Percentiles rank a stretch among this genome's conserved stretches.
Evolutionary conservation across 2,797 vertebrate genomes (phyloP).

Genomic region (Sebastes minor): DNA sequence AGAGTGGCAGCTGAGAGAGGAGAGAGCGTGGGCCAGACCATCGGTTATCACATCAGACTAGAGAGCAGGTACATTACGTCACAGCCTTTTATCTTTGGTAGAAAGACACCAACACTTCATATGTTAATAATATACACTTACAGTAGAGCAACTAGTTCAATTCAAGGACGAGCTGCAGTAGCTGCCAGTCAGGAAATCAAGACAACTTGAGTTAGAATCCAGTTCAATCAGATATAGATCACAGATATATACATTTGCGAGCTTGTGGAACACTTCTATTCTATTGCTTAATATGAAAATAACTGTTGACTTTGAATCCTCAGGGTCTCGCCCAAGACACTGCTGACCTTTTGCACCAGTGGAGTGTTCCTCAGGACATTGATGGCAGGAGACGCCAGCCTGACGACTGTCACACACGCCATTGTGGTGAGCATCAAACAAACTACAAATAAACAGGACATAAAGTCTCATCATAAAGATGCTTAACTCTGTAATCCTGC

Average conservation of each 20-base stretch:
- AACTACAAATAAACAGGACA: not conserved
- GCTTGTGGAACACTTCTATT: not conserved
- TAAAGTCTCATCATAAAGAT: not conserved
- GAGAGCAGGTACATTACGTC: constrained; percentile 89
- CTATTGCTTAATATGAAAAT: not conserved
- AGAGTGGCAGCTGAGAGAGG: constrained; percentile 94
- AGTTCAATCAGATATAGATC: not conserved
- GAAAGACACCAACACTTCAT: not conserved
- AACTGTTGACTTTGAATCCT: constrained; percentile 16
- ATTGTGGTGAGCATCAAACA: constrained; percentile 87
- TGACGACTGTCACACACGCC: constrained; percentile 91
- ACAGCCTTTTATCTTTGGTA: not conserved
- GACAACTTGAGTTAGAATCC: not conserved
- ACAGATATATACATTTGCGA: not conserved
- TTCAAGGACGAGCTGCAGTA: not conserved
- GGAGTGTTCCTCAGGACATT: constrained; percentile 92
- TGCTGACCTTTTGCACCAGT: constrained; percentile 95
- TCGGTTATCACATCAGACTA: constrained; percentile 95
- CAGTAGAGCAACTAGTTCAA: not conserved
- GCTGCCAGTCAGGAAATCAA: not conserved
- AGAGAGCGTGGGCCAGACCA: constrained; percentile 90
- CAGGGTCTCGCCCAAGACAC: constrained; percentile 94
- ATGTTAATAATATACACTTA: not conserved
- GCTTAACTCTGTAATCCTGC: not conserved
- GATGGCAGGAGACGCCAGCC: constrained; percentile 89